These are phyloP conservation scores for Oophaga pumilio DNA, from an alignment of 2,113 vertebrate species.

Conservation along the genomic window DNA sequence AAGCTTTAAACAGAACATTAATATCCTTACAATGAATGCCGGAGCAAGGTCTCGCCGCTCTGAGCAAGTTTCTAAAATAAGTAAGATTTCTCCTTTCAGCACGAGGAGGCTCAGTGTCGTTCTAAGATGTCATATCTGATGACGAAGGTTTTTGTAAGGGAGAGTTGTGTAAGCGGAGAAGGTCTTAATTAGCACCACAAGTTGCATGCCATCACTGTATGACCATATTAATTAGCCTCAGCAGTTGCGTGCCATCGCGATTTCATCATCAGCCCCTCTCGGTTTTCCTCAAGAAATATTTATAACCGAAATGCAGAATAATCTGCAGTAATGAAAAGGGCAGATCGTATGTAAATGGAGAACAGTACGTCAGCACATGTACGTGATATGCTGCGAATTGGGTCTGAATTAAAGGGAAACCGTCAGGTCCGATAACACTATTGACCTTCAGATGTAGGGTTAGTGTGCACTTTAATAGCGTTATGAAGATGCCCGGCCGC, in stretches of 20 bases:
- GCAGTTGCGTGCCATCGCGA: background rate
- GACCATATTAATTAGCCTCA: conserved; percentile 4
- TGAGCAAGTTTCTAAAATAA: background rate
- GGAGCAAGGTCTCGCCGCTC: background rate
- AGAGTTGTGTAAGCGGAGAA: conserved; percentile 9
- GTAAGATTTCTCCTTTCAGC: background rate
- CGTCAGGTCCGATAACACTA: too few relatives aligned
- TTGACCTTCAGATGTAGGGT: too few relatives aligned
- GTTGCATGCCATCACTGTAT: background rate
- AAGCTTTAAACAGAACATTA: background rate
- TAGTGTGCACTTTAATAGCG: too few relatives aligned
- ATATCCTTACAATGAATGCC: background rate
- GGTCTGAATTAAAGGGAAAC: too few relatives aligned
- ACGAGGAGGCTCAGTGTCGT: background rate
- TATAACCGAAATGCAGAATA: background rate
- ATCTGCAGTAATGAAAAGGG: background rate
- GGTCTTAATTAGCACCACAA: conserved; percentile 4
- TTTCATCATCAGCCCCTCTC: background rate
- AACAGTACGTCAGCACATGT: too few relatives aligned
- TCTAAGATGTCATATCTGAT: background rate
- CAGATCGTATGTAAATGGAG: background rate
- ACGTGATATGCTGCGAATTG: too few relatives aligned
- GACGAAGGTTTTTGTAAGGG: background rate
- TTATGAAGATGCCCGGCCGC: too few relatives aligned
- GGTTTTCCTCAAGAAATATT: background rate